Evolutionary conservation across 1,140 invertebrate species (phyloP).

Genomic region (Homarus americanus): DNA sequence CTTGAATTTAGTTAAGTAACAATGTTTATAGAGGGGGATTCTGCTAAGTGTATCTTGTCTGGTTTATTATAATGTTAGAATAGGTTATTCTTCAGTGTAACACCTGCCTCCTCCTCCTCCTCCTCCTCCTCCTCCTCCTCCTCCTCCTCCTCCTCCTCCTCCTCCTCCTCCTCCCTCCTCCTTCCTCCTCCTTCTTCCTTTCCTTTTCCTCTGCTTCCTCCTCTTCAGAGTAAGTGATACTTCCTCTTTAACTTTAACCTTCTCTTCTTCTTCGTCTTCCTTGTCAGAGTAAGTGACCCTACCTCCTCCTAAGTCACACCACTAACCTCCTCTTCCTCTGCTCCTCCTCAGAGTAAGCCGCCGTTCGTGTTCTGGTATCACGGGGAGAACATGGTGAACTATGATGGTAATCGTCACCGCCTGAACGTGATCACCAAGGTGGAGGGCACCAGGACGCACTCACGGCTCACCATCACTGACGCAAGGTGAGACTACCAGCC

Average conservation of each 20-base stretch:
- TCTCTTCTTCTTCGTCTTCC: neutral
- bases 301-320: no score
- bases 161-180: no score
- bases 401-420: constrained; percentile 15
- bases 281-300: neutral
- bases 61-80: no score
- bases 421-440: constrained; percentile 42
- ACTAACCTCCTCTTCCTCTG: no score
- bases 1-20: no score
- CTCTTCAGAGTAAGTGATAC: no score
- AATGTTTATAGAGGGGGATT: no score
- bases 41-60: no score
- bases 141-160: neutral
- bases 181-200: neutral
- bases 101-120: no score
- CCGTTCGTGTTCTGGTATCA: constrained; percentile 58
- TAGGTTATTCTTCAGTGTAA: no score
- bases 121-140: no score
- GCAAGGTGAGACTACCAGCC: constrained; percentile 29
- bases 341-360: constrained; percentile 35
- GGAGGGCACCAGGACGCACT: constrained; percentile 37
- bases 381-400: constrained; percentile 37
- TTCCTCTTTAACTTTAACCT: no score
- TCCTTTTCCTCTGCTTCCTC: neutral
- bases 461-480: constrained; percentile 55